A percentile compares a stretch with the other conserved stretches of the same genome.
phyloP scores from a whole-genome alignment of 1,140 invertebrate species.

The Lamellibrachia luymesi region DNA sequence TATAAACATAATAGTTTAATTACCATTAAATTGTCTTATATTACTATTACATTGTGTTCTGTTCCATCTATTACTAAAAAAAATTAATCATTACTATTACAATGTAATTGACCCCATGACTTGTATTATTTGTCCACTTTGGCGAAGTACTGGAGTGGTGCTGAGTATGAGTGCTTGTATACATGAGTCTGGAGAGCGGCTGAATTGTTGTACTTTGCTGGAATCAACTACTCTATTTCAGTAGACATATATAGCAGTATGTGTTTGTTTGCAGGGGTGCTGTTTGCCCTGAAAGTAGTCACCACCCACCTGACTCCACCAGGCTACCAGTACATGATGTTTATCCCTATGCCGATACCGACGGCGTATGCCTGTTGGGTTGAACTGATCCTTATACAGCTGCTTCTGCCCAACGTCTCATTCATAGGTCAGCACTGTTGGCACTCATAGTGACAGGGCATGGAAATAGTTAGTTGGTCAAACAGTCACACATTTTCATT shows the following conservation, averaged over 20 bases:
- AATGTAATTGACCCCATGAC: no score
- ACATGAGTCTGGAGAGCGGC: no score
- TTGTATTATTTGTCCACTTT: no score
- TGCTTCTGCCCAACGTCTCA: slow-evolving; percentile 61
- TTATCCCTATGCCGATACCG: slow-evolving; percentile 61
- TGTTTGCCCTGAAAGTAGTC: slow-evolving; percentile 71
- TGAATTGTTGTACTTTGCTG: no score
- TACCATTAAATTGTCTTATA: no score
- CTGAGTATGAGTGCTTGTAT: no score
- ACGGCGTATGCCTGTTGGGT: slow-evolving; percentile 67
- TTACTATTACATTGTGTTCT: neutral
- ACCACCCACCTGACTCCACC: slow-evolving; percentile 59
- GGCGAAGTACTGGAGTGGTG: no score
- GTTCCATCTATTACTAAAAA: slow-evolving; percentile 16
- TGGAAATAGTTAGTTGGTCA: no score
- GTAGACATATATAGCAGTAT: neutral
- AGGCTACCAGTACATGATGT: slow-evolving; percentile 57
- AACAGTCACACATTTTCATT: no score
- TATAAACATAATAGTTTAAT: no score
- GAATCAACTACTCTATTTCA: no score
- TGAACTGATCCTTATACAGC: slow-evolving; percentile 69
- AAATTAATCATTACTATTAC: no score
- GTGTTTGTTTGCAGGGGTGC: slow-evolving; percentile 52
- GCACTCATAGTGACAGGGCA: neutral
- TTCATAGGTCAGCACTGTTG: slow-evolving; percentile 43